Percentiles rank a stretch among this genome's conserved stretches.
phyloP scores from a whole-genome alignment of 1,140 invertebrate genomes.

The Ceratosolen solmsi region DNA sequence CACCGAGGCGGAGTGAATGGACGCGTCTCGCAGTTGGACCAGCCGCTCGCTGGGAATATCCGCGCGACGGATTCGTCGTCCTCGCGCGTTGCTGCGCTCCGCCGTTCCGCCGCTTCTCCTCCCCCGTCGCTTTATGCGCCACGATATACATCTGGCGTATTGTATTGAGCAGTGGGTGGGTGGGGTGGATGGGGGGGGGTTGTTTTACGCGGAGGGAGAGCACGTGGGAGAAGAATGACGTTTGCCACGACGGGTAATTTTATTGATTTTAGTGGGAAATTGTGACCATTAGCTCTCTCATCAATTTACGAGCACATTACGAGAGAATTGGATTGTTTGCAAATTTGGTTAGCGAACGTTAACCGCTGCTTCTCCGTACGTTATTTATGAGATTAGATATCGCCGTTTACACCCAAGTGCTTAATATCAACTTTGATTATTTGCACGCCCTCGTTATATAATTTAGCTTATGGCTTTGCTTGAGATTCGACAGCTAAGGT shows the following conservation, averaged over 20 bases:
- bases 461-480: no score
- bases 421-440: no score
- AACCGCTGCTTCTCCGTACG: no score
- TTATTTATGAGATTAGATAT: no score
- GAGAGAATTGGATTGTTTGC: no score
- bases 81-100: background rate
- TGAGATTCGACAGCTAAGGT: no score
- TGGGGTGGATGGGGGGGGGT: background rate
- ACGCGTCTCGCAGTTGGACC: background rate
- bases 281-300: background rate
- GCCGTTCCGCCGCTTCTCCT: no score
- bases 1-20: conserved; percentile 15
- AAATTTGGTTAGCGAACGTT: no score
- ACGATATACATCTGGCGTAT: conserved; percentile 20
- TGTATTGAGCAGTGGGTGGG: background rate
- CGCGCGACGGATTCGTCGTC: background rate
- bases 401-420: no score
- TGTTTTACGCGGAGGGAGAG: no score
- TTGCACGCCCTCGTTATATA: no score
- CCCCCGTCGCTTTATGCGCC: background rate
- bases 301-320: no score
- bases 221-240: background rate
- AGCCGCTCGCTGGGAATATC: conserved; percentile 10
- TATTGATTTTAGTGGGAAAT: conserved; percentile 3
- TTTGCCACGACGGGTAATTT: conserved; percentile 17